A percentile compares a stretch with the other conserved stretches of the same genome.
These are phyloP conservation scores for Fragum fragum DNA, from an alignment of 2,888 invertebrate genomes.

Conservation along the genomic window DNA sequence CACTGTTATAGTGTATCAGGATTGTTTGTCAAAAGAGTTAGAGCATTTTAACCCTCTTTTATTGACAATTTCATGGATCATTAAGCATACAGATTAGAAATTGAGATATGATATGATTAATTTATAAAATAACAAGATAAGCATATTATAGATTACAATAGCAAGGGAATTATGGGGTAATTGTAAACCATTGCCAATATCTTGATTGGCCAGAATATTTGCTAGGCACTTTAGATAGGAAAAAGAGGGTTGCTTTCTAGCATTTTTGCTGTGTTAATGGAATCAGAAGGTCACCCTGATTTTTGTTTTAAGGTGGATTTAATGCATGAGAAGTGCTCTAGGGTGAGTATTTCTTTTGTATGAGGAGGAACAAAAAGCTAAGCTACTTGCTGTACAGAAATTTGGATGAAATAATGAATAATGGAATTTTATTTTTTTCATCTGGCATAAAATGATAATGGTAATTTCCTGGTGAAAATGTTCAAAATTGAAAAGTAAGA, in stretches of 20 bases:
- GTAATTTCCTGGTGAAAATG: no score
- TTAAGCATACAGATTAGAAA: conserved; percentile 10
- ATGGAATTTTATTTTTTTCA: no score
- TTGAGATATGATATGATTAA: conserved; percentile 17
- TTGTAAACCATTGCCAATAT: conserved; percentile 11
- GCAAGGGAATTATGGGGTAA: conserved; percentile 21
- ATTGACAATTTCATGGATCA: conserved; percentile 21
- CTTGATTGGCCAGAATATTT: conserved; percentile 8
- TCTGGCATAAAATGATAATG: no score
- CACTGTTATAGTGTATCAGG: no score
- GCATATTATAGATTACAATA: conserved; percentile 19
- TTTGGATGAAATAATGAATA: no score
- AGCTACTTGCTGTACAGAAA: no score
- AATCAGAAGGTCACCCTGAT: neutral
- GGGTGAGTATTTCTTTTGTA: no score
- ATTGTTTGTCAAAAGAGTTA: neutral
- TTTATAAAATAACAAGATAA: conserved; percentile 19
- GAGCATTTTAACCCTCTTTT: conserved; percentile 3
- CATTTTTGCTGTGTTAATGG: conserved; percentile 10
- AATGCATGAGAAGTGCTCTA: no score
- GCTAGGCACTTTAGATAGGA: neutral
- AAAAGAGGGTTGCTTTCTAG: neutral
- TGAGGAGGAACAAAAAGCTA: no score
- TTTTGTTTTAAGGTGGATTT: no score
- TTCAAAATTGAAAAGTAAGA: no score